Percentiles rank a stretch among this genome's conserved stretches.
phyloP scores from a whole-genome alignment of 2,113 vertebrate species.

The Egretta garzetta region DNA sequence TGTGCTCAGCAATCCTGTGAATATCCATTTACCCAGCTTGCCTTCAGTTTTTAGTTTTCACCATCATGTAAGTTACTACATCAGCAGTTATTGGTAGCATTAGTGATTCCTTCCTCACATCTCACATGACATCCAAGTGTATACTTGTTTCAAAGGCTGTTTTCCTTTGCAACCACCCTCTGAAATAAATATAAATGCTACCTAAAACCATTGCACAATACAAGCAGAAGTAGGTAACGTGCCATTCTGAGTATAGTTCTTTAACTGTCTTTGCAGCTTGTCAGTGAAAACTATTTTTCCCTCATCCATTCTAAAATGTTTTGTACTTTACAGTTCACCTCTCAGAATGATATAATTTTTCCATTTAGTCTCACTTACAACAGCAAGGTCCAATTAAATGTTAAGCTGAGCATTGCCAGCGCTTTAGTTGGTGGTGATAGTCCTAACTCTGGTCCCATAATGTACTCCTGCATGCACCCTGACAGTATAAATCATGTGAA shows the following conservation, averaged over 20 bases:
- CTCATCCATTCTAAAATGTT: neutral
- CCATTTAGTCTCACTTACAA: neutral
- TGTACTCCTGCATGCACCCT: neutral
- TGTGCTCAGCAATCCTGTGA: neutral
- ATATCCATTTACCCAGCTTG: neutral
- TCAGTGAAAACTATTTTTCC: neutral
- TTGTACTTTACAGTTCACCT: neutral
- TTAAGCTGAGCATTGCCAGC: accelerated
- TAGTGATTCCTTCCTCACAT: neutral
- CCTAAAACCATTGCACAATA: neutral
- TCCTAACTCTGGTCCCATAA: neutral
- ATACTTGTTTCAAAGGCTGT: neutral
- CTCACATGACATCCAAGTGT: neutral
- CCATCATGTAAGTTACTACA: neutral
- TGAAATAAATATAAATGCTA: neutral
- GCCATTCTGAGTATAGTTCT: neutral
- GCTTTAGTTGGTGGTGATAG: neutral
- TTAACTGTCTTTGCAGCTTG: neutral
- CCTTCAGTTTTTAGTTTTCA: neutral
- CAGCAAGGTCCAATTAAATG: neutral
- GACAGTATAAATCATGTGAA: neutral
- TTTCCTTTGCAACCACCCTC: neutral
- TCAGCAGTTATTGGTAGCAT: neutral
- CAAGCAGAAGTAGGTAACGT: accelerated
- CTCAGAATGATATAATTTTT: neutral